Base-by-base conservation (phyloP, 2,888 invertebrate species). In the Hyles lineata region DNA sequence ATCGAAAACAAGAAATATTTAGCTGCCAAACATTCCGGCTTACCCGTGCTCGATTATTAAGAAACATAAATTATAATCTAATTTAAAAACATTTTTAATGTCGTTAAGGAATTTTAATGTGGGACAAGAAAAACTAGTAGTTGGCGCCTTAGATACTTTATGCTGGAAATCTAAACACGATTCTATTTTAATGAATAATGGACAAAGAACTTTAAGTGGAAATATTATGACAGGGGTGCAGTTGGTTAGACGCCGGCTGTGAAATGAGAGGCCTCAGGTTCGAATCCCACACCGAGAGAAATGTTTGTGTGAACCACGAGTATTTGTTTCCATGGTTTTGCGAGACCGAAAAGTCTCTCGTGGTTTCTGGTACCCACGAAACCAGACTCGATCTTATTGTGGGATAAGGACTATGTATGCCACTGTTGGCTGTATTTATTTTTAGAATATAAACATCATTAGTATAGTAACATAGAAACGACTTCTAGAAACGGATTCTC, bases 11-110 rank as follows among this genome's bases (percentile, higher is more conserved):
- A 23, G 70, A 43, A 32, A 17, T 60, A 21, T 67, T 60, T 35
- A 25, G 50, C 43, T 59, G 35, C n/a, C 43, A 21, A 23, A 50
- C 67, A 67, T 43, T 50, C 70, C 60, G 70, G 9, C 70, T 43
- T 32, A 23, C 43, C 17, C 50, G 43, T 43, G 70, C 43, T 43
- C 70, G 70, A 60, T 43, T 59, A 35, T 43, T 71, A 71, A n/a
- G 19, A n/a, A 67, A 67, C 43, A 67, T 67, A 67, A 67, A 67
- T 67, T 67, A 67, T 67, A 67, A 67, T 50, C 67, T 67, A 67
- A 67, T 67, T 50, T 67, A 25, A 43, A 67, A 21, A 50, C 43
- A 23, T 21, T 21, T 63, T 23, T 23, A 60, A 67, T 23, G 43
- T 50, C 55, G 17, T 55, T 55, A 50, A 50, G 23, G 67, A 50